These are phyloP conservation scores for Zele albiditarsus DNA, from an alignment of 2,888 invertebrate genomes.

Conservation along the genomic window DNA sequence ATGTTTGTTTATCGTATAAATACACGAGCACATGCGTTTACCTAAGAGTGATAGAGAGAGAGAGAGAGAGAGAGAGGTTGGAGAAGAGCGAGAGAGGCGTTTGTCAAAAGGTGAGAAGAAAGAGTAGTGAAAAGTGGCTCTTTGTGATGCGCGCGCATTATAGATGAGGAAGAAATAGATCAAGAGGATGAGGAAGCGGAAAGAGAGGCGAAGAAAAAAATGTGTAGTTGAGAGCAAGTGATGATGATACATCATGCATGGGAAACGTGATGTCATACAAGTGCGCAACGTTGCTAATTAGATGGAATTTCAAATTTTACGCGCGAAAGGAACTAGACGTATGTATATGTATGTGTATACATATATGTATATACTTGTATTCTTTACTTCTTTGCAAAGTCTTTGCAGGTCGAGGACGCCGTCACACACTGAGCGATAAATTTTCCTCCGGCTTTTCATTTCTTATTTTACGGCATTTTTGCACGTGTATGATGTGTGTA, in stretches of 20 bases:
- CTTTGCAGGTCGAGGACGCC: conserved; percentile 19
- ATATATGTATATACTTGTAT: not conserved
- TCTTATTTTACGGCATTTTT: conserved; percentile 16
- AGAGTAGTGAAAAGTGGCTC: not conserved
- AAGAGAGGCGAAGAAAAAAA: not conserved
- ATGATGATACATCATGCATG: conserved; percentile 55
- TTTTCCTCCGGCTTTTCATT: conserved; percentile 10
- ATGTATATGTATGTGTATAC: not conserved
- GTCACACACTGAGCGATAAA: conserved; percentile 24
- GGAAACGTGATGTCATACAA: not conserved
- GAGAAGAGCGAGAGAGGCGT: too few species aligned
- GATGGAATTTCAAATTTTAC: conserved; percentile 54
- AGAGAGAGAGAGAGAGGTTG: too few species aligned
- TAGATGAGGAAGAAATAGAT: not conserved
- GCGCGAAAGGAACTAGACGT: conserved; percentile 1
- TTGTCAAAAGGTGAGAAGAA: not conserved
- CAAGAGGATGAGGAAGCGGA: not conserved
- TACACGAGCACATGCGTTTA: not conserved
- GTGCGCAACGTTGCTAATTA: conserved; percentile 49
- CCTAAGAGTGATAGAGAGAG: not conserved
- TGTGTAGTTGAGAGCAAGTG: not conserved
- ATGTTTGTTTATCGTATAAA: not conserved
- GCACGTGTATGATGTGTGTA: conserved; percentile 8
- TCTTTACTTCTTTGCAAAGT: conserved; percentile 37
- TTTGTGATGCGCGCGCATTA: not conserved